phyloP scores from a whole-genome alignment of 1,140 invertebrate species.

The Ridgeia piscesae region DNA sequence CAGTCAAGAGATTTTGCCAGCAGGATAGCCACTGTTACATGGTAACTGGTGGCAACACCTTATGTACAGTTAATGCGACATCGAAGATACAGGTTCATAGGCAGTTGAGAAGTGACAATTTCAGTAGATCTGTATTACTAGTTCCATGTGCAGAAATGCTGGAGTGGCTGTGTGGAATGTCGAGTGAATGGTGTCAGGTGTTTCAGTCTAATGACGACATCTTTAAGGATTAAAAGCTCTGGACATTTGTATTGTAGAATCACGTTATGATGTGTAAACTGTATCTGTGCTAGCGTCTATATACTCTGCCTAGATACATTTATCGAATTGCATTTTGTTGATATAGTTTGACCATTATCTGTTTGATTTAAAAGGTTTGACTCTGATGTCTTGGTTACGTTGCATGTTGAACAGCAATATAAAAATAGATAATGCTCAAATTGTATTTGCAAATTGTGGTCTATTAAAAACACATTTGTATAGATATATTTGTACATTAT shows the following conservation, averaged over 20 bases:
- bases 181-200: not conserved
- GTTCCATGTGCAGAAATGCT: not conserved
- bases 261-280: not conserved
- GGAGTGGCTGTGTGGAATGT: not conserved
- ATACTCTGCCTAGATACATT: not conserved
- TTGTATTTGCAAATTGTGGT: not conserved
- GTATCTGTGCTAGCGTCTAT: not conserved
- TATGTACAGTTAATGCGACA: not conserved
- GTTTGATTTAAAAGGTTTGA: not conserved
- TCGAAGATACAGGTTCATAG: not conserved
- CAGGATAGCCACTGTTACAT: not conserved
- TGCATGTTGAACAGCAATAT: not conserved
- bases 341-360: not conserved
- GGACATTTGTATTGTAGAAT: not conserved
- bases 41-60: not conserved
- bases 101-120: not conserved
- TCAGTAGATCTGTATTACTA: not conserved
- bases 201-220: not conserved
- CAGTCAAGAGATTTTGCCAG: not conserved
- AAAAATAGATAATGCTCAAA: not conserved
- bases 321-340: not conserved
- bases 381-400: not conserved
- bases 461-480: not conserved
- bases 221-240: not conserved
- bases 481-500: not conserved